A percentile compares a stretch with the other conserved stretches of the same genome.
Conservation (phyloP, 2,113 vertebrate species). For the Diadophis punctatus region DNA sequence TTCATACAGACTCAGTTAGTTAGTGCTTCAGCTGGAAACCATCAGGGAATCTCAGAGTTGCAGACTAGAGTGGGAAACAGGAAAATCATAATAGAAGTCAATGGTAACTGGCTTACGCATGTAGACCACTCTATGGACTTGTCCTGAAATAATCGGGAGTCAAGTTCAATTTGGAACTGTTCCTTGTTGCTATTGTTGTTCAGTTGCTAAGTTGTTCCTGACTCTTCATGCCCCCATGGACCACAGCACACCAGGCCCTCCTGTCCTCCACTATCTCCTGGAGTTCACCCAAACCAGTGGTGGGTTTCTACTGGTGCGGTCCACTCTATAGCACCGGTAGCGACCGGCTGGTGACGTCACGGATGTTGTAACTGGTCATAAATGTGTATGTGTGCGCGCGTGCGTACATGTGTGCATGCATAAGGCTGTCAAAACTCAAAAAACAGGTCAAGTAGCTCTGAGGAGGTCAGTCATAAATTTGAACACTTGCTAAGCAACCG, state of each 20-base stretch:
- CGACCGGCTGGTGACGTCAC: no score
- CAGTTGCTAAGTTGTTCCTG: background rate
- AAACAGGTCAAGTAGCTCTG: no score
- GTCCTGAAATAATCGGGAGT: background rate
- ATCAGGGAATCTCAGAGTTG: background rate
- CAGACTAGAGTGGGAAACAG: background rate
- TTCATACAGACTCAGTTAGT: background rate
- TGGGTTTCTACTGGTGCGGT: no score
- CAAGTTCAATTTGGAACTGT: background rate
- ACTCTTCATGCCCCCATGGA: background rate
- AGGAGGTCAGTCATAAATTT: no score
- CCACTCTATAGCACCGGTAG: no score
- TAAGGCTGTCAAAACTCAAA: no score
- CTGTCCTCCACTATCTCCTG: background rate
- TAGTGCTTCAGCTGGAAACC: background rate
- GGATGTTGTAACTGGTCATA: no score
- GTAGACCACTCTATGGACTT: background rate
- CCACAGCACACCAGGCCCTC: background rate
- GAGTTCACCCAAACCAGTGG: background rate
- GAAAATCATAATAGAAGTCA: background rate
- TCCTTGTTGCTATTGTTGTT: background rate
- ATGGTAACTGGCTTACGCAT: background rate
- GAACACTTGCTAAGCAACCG: no score
- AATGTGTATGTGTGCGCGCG: no score
- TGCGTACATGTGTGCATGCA: no score